These are phyloP conservation scores for Himalopsyche kuldschensis DNA, from an alignment of 2,888 invertebrate species.

Conservation along the genomic window DNA sequence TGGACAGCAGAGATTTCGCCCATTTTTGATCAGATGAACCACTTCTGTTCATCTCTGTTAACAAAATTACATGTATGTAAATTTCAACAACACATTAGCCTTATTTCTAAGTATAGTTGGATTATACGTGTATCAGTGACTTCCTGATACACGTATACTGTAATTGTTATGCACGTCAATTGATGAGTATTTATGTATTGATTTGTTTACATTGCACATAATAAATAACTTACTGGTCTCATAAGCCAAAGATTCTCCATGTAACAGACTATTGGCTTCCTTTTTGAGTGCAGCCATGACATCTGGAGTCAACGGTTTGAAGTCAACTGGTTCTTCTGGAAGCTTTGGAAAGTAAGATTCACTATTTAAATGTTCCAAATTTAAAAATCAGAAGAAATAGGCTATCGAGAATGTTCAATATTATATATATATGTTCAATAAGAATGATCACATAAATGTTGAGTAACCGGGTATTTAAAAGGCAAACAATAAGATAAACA, in stretches of 20 bases:
- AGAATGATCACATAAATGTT: not conserved
- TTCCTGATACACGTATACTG: too few relatives aligned
- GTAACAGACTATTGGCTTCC: constrained; percentile 68
- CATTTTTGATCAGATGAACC: constrained; percentile 70
- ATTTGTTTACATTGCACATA: not conserved
- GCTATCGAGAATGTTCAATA: too few relatives aligned
- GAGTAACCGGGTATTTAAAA: too few relatives aligned
- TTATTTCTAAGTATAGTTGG: too few relatives aligned
- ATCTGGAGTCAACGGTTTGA: constrained; percentile 54
- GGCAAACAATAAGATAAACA: too few relatives aligned
- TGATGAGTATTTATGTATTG: not conserved
- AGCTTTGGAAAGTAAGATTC: constrained; percentile 46
- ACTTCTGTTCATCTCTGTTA: constrained; percentile 58
- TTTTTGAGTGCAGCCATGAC: constrained; percentile 62
- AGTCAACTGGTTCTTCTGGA: constrained; percentile 54
- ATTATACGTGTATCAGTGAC: too few relatives aligned
- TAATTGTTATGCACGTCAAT: too few relatives aligned
- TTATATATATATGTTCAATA: too few relatives aligned
- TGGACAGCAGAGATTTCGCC: constrained; percentile 76
- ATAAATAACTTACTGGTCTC: constrained; percentile 58
- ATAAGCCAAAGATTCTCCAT: constrained; percentile 65
- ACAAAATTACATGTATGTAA: not conserved
- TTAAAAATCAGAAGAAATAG: not conserved
- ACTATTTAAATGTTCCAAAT: not conserved
- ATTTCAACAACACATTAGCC: too few relatives aligned